These are phyloP conservation scores for Pterois miles DNA, from an alignment of 2,797 vertebrate genomes.

Conservation along the genomic window DNA sequence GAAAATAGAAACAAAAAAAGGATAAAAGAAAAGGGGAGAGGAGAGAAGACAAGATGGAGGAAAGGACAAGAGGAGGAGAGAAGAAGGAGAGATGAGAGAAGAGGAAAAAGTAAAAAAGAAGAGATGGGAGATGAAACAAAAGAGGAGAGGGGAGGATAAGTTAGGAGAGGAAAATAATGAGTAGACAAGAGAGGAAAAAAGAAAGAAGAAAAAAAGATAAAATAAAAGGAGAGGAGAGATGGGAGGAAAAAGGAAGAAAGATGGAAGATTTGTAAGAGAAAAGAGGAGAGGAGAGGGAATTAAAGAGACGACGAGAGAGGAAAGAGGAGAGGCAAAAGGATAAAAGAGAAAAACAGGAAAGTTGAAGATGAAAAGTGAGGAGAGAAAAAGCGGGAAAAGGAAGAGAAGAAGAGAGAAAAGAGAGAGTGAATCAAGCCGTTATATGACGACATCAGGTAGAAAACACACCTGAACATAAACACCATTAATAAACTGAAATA, in stretches of 20 bases:
- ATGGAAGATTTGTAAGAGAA: no score
- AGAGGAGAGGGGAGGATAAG: background rate
- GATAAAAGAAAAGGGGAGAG: no score
- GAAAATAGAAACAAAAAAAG: background rate
- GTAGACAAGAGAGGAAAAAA: background rate
- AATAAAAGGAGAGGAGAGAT: no score
- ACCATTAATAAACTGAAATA: background rate
- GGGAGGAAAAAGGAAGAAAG: no score
- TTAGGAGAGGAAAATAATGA: background rate
- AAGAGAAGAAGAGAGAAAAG: background rate
- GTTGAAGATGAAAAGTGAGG: no score
- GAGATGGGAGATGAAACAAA: background rate
- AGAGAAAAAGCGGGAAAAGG: background rate
- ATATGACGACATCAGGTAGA: background rate
- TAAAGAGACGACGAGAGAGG: no score
- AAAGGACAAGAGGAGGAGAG: background rate
- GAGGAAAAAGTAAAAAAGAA: background rate
- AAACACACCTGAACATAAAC: constrained; percentile 6
- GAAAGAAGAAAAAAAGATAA: no score
- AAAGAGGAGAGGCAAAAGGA: no score
- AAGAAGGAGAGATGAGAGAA: background rate
- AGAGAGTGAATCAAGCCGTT: background rate
- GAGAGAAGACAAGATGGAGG: background rate
- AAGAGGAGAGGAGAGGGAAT: no score
- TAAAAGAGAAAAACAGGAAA: no score